These are phyloP conservation scores for Pelodiscus sinensis DNA, from an alignment of 2,113 vertebrate genomes.

Conservation along the genomic window DNA sequence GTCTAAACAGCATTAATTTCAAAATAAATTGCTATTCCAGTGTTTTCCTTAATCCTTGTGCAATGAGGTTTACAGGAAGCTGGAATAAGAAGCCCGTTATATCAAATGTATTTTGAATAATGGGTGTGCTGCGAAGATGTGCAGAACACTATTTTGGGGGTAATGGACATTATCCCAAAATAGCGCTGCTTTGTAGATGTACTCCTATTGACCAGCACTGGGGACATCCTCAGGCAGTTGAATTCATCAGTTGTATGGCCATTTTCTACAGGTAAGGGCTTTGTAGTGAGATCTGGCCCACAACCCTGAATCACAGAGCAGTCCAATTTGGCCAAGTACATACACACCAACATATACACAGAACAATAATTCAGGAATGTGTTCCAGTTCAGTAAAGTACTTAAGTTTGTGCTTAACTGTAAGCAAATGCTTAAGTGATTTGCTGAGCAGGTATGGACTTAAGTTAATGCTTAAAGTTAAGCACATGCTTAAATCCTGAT, in stretches of 20 bases:
- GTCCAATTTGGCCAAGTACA: background rate
- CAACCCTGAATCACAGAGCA: background rate
- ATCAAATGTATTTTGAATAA: no score
- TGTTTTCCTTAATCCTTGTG: no score
- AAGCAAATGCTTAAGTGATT: background rate
- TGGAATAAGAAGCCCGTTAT: no score
- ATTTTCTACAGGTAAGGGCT: background rate
- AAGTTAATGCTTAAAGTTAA: background rate
- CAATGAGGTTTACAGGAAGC: no score
- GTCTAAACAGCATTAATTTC: no score
- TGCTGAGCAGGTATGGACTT: background rate
- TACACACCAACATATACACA: background rate
- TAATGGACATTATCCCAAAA: no score
- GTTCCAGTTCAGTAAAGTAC: slow-evolving; percentile 8
- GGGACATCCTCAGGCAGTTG: background rate
- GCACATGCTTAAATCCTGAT: slow-evolving; percentile 30
- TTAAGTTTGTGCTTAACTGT: slow-evolving; percentile 17
- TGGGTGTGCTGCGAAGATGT: no score
- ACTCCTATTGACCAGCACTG: background rate
- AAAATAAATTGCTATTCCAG: no score
- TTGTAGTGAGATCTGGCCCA: background rate
- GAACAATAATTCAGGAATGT: background rate
- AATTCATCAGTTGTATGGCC: background rate
- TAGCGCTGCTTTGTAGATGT: no score
- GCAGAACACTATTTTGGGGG: no score